phyloP scores from a whole-genome alignment of 2,888 invertebrate genomes.

The Scelioninae gen. 2 region DNA sequence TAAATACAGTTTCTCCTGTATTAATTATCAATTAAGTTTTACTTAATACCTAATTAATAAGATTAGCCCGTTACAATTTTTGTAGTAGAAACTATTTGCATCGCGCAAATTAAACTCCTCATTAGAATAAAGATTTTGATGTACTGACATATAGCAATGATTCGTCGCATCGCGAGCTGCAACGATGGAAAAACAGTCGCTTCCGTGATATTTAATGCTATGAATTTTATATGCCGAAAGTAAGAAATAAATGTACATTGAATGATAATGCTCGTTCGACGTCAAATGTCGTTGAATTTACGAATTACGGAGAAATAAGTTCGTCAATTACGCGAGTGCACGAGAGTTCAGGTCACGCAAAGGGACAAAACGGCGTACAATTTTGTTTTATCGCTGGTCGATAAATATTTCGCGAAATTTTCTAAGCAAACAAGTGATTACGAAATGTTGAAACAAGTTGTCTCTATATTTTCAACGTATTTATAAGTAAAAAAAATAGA shows the following conservation, averaged over 20 bases:
- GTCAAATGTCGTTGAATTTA: conserved; percentile 54
- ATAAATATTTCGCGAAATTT: conserved; percentile 13
- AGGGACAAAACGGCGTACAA: conserved; percentile 36
- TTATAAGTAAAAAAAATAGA: too few species aligned
- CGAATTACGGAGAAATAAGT: conserved; percentile 49
- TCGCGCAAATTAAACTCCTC: conserved; percentile 20
- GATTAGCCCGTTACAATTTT: too few species aligned
- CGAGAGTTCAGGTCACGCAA: conserved; percentile 48
- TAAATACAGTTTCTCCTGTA: too few species aligned
- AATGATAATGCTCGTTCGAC: conserved; percentile 49
- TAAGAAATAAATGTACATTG: conserved; percentile 44
- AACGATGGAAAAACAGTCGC: conserved; percentile 26
- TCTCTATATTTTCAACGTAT: too few species aligned
- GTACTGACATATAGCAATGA: conserved; percentile 13
- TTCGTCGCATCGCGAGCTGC: not conserved
- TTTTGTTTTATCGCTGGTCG: conserved; percentile 33
- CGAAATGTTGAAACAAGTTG: too few species aligned
- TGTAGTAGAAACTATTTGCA: too few species aligned
- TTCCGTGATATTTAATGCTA: conserved; percentile 45
- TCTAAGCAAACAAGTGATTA: too few species aligned
- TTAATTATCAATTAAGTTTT: too few species aligned
- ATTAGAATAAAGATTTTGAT: conserved; percentile 40
- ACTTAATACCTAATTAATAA: too few species aligned
- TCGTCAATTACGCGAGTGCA: conserved; percentile 40
- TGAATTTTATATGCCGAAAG: conserved; percentile 41